Base-by-base conservation (phyloP, 2,797 vertebrate genomes). In the Argya squamiceps region DNA sequence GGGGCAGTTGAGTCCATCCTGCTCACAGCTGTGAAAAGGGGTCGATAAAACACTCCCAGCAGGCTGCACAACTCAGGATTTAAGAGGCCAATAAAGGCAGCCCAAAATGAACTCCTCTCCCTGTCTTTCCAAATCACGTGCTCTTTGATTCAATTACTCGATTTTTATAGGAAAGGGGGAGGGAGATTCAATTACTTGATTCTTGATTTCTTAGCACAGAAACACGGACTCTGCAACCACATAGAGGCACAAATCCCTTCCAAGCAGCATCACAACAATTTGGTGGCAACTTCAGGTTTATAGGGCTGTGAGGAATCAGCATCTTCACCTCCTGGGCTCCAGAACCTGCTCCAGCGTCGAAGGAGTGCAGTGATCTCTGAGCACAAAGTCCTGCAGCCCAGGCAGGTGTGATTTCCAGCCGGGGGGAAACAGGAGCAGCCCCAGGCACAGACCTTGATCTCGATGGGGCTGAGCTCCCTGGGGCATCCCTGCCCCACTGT, bases 51-150 rank as follows among this genome's bases (percentile, higher is more conserved):
- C 89, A 41, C 77, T 68, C 76, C 64, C 62, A 89, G 80, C 46
- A 71, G 37, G 41, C 76, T 49, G 44, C 56, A 74, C 34, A 86
- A 43, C 83, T 70, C 8, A 3, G 52, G 36, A 92, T 94, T 93
- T 91, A 89, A 93, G 74, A 94, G 87, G 74, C 56, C 49, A 93
- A 81, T 89, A 93, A 93, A 78, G 29, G 19, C 41, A 92, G 30
- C 10, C 15, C 69, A 55, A 67, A 92, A 84, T 10, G 34, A 95
- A 91, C 73, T 85, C 24, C 56, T 41, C 56, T 10, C 7, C 19
- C 26, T 20, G n/a, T 22, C 22, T 70, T 22, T 65, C 15, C 14
- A 15, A 34, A 46, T 4, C 62, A 22, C 22, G 4, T 15, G 64
- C 56, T 32, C 56, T 63, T 63, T 17, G 64, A 94, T 75, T 92